Evolutionary conservation across 2,888 invertebrate genomes (phyloP).

Genomic region (Marronus borbonicus): DNA sequence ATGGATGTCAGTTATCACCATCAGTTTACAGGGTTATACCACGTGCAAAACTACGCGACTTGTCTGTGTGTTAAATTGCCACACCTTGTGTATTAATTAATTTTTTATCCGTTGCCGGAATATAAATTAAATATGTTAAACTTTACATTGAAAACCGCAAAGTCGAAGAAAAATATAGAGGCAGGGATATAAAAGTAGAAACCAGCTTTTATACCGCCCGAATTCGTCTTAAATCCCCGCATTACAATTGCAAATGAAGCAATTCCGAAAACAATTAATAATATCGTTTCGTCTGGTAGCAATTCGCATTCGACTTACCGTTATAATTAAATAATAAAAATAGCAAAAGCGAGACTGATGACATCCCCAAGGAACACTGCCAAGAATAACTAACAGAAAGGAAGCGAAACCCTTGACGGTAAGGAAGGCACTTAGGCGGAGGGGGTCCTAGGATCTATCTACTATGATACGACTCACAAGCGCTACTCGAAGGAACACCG

Average conservation of each 20-base stretch:
- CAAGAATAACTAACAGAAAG: conserved; percentile 18
- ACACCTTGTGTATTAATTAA: too few relatives aligned
- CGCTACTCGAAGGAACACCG: conserved; percentile 13
- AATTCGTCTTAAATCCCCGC: not conserved
- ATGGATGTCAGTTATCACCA: too few relatives aligned
- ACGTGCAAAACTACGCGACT: too few relatives aligned
- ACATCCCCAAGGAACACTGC: conserved; percentile 3
- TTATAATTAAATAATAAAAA: conserved; percentile 44
- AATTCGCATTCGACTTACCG: conserved; percentile 28
- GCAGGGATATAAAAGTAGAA: not conserved
- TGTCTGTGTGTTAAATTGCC: too few relatives aligned
- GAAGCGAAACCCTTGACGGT: not conserved
- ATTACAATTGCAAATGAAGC: conserved; percentile 38
- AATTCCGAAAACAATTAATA: conserved; percentile 43
- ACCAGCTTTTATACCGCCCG: not conserved
- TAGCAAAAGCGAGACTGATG: conserved; percentile 33
- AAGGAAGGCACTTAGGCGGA: not conserved
- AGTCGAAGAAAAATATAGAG: not conserved
- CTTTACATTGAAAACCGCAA: too few relatives aligned
- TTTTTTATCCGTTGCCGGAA: too few relatives aligned
- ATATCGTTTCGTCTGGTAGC: conserved; percentile 19
- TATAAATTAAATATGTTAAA: too few relatives aligned
- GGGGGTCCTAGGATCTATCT: conserved; percentile 5
- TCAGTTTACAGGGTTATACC: too few relatives aligned
- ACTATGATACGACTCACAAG: not conserved